A percentile compares a stretch with the other conserved stretches of the same genome.
phyloP scores from a whole-genome alignment of 2,113 vertebrate species.

The Spermophilus dauricus region DNA sequence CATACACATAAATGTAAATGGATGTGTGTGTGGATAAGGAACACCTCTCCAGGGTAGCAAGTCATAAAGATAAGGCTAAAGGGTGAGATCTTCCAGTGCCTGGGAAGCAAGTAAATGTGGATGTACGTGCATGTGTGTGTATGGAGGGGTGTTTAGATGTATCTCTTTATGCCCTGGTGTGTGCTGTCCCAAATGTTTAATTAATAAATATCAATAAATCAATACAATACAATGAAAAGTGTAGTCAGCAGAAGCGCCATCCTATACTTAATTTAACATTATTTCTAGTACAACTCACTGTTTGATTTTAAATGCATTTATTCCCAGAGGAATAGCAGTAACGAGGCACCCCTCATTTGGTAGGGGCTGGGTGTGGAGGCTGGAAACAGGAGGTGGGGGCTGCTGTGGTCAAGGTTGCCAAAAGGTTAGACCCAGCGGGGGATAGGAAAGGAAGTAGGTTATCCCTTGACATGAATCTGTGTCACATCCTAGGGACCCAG shows the following conservation, averaged over 20 bases:
- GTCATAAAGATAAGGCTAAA: constrained; percentile 84
- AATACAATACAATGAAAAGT: constrained; percentile 59
- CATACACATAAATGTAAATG: constrained; percentile 73
- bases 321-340: neutral
- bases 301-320: constrained; percentile 68
- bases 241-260: constrained; percentile 41
- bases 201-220: constrained; percentile 72
- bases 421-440: neutral
- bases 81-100: constrained; percentile 81
- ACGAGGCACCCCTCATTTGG: neutral
- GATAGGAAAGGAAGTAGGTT: neutral
- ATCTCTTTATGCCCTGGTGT: constrained; percentile 84
- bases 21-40: constrained; percentile 78
- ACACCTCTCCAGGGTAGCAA: constrained; percentile 84
- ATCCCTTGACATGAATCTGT: neutral
- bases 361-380: neutral
- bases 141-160: constrained; percentile 54
- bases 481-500: neutral
- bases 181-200: constrained; percentile 73
- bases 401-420: neutral
- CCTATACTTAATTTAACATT: constrained; percentile 64
- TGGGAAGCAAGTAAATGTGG: constrained; percentile 57
- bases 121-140: neutral
- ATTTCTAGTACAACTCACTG: neutral
- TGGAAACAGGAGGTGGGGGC: neutral